phyloP scores from a whole-genome alignment of 2,797 vertebrate species.

The Acanthurus lineatus region DNA sequence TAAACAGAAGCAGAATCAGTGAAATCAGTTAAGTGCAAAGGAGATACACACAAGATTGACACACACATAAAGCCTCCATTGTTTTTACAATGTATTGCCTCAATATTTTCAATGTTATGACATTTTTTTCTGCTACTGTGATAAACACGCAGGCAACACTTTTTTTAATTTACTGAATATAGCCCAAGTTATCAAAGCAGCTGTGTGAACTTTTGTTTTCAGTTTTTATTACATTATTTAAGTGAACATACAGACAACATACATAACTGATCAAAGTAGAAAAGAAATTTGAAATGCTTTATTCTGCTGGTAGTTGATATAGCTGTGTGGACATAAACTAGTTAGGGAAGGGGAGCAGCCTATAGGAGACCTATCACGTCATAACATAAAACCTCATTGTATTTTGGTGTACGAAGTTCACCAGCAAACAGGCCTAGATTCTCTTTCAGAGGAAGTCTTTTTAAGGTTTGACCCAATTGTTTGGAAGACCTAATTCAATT shows the following conservation, averaged over 20 bases:
- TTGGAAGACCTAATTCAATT: too few relatives aligned
- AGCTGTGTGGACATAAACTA: slow-evolving; percentile 1
- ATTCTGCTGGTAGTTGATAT: not conserved
- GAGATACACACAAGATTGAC: not conserved
- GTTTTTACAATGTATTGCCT: too few relatives aligned
- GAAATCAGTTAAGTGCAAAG: not conserved
- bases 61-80: not conserved
- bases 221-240: not conserved
- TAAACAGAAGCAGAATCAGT: not conserved
- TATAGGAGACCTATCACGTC: too few relatives aligned
- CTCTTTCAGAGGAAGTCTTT: not conserved
- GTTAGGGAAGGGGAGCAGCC: too few relatives aligned
- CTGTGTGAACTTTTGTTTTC: not conserved
- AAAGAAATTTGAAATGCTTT: not conserved
- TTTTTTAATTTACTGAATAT: not conserved
- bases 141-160: not conserved
- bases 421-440: not conserved
- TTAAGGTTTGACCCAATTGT: not conserved
- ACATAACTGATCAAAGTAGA: not conserved
- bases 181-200: not conserved
- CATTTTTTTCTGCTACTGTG: not conserved
- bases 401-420: too few relatives aligned
- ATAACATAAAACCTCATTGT: too few relatives aligned
- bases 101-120: not conserved
- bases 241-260: not conserved